These are phyloP conservation scores for Forficula auricularia DNA, from an alignment of 1,140 invertebrate genomes.

Conservation along the genomic window DNA sequence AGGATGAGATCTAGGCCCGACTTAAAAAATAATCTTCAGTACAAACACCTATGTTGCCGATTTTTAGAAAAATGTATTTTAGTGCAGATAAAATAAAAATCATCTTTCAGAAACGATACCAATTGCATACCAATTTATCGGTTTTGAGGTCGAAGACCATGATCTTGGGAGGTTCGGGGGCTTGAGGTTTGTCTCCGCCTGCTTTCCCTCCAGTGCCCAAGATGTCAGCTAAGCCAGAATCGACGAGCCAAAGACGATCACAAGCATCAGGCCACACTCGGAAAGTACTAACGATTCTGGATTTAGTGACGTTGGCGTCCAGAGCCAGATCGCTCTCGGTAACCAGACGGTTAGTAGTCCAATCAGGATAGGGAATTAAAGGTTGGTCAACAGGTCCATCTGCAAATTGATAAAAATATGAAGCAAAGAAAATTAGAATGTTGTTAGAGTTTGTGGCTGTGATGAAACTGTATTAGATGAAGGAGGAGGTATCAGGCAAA, in stretches of 20 bases:
- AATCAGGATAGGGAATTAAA: slow-evolving; percentile 49
- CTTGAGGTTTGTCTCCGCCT: slow-evolving; percentile 23
- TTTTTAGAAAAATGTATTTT: too few species aligned
- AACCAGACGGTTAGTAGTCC: slow-evolving; percentile 40
- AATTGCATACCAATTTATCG: slow-evolving; percentile 40
- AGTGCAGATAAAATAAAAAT: too few species aligned
- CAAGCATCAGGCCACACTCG: slow-evolving; percentile 46
- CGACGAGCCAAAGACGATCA: slow-evolving; percentile 55
- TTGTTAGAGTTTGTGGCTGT: too few species aligned
- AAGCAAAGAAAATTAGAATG: too few species aligned
- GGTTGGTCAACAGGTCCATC: slow-evolving; percentile 21
- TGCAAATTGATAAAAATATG: slow-evolving; percentile 29
- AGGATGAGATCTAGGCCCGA: too few species aligned
- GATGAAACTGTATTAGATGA: too few species aligned
- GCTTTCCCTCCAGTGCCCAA: slow-evolving; percentile 24
- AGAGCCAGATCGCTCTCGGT: slow-evolving; percentile 21
- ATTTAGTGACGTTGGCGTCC: slow-evolving; percentile 30
- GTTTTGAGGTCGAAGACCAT: slow-evolving; percentile 59
- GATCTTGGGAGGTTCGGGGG: slow-evolving; percentile 40
- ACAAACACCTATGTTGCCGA: too few species aligned
- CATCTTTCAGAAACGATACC: too few species aligned
- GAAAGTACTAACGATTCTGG: slow-evolving; percentile 45
- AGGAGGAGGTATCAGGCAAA: too few species aligned
- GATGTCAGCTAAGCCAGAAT: slow-evolving; percentile 54
- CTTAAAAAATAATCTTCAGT: too few species aligned